A percentile compares a stretch with the other conserved stretches of the same genome.
phyloP scores from a whole-genome alignment of 2,797 vertebrate genomes.

The Melopsittacus undulatus region DNA sequence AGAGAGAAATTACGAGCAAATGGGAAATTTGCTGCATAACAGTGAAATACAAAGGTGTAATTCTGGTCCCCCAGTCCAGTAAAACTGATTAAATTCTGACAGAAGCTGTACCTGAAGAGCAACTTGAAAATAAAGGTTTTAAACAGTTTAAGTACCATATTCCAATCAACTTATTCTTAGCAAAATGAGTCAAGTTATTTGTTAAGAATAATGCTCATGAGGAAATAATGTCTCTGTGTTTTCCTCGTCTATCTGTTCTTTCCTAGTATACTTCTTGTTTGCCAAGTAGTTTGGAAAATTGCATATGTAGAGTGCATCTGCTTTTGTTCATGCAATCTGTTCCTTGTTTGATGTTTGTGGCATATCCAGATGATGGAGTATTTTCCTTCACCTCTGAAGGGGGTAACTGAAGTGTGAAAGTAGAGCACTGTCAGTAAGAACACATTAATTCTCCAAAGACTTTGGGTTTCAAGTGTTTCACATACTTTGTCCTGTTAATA shows the following conservation, averaged over 20 bases:
- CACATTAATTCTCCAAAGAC: neutral
- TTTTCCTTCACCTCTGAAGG: neutral
- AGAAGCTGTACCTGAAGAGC: conserved; percentile 28
- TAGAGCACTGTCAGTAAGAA: neutral
- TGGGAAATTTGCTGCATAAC: conserved; percentile 16
- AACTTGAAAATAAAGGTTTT: neutral
- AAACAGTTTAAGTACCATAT: neutral
- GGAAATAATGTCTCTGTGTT: neutral
- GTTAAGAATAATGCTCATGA: neutral
- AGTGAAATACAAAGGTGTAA: conserved; percentile 32
- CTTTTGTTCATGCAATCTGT: neutral
- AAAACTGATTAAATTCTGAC: conserved; percentile 53
- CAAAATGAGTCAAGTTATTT: neutral
- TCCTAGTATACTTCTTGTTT: neutral
- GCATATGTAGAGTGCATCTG: neutral
- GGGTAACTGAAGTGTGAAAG: neutral
- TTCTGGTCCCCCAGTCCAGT: conserved; percentile 5
- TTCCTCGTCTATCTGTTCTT: neutral
- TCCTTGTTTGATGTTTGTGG: neutral
- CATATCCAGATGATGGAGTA: neutral
- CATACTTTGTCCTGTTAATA: neutral
- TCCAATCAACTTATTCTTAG: conserved; percentile 27
- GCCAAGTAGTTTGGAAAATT: neutral
- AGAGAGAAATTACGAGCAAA: conserved; percentile 22
- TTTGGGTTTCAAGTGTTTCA: neutral